Evolutionary conservation across 2,113 vertebrate species (phyloP).

Genomic region (Sturnira hondurensis): DNA sequence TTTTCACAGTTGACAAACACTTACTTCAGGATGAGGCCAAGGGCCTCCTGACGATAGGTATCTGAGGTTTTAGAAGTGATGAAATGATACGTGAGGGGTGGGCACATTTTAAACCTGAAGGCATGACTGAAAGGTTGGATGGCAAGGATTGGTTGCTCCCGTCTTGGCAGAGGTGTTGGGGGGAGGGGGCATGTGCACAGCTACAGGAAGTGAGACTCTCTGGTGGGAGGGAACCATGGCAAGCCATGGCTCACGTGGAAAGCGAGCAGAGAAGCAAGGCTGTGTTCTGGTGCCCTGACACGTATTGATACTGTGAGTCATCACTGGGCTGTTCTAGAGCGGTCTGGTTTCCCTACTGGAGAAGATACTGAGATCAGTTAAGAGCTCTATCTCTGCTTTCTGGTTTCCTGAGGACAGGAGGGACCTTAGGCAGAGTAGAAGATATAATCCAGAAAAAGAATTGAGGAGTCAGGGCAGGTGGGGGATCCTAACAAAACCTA

Average conservation of each 20-base stretch:
- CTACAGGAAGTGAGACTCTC: neutral
- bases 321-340: neutral
- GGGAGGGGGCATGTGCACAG: fast-evolving
- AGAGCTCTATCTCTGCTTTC: neutral
- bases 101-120: neutral
- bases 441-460: neutral
- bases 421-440: neutral
- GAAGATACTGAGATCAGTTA: neutral
- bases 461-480: neutral
- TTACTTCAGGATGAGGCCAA: neutral
- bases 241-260: neutral
- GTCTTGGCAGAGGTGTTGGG: neutral
- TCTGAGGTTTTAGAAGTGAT: neutral
- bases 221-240: neutral
- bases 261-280: neutral
- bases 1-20: neutral
- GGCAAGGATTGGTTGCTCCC: neutral
- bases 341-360: neutral
- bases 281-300: neutral
- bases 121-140: neutral
- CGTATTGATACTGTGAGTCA: neutral
- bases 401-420: neutral
- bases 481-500: neutral
- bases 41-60: neutral
- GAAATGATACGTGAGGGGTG: neutral